Percentiles rank a stretch among this genome's conserved stretches.
phyloP scores from a whole-genome alignment of 2,113 vertebrate species.

The Coracopsis vasa region DNA sequence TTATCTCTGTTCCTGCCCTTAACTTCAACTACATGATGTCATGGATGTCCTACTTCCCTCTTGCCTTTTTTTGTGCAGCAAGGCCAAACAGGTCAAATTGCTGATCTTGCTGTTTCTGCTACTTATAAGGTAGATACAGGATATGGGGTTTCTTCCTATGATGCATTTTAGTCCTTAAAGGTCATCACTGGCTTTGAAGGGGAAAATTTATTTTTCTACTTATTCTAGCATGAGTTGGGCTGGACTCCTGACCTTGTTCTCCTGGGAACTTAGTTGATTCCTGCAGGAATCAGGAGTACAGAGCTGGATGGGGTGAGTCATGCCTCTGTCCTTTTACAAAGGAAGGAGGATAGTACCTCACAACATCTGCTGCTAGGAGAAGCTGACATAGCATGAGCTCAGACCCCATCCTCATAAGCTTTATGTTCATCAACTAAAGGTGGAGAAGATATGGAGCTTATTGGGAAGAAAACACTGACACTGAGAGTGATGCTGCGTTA shows the following conservation, averaged over 20 bases:
- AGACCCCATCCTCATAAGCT: neutral
- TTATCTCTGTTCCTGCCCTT: neutral
- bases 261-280: neutral
- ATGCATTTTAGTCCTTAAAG: neutral
- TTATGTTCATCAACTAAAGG: neutral
- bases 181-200: neutral
- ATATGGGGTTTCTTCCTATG: neutral
- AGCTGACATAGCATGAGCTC: neutral
- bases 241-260: neutral
- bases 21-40: accelerated
- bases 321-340: neutral
- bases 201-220: neutral
- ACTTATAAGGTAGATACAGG: neutral
- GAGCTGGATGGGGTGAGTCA: neutral
- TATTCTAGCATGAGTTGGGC: neutral
- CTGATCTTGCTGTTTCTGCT: neutral
- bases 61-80: neutral
- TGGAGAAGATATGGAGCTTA: neutral
- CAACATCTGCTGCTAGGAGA: neutral
- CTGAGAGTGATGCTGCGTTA: neutral
- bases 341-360: neutral
- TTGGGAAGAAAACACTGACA: neutral
- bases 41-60: accelerated
- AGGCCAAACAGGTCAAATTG: neutral
- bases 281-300: neutral